phyloP scores from a whole-genome alignment of 2,797 vertebrate genomes.

The Chrysocyon brachyurus region DNA sequence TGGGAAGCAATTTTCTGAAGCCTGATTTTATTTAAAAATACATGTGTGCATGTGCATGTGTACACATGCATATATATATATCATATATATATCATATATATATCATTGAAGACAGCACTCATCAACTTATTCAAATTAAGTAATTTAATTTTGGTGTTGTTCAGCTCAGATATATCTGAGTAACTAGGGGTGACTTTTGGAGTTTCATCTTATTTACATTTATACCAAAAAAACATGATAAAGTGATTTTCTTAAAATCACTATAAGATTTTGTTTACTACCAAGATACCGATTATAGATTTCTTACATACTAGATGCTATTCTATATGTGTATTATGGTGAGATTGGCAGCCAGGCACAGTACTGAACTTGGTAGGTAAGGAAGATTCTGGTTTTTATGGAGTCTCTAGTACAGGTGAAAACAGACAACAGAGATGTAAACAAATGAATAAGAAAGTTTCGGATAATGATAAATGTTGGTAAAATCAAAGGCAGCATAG shows the following conservation, averaged over 20 bases:
- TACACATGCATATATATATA: background rate
- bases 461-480: background rate
- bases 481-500: background rate
- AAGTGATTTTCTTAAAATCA: background rate
- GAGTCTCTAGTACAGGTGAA: background rate
- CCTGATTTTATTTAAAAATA: background rate
- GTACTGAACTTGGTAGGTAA: background rate
- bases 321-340: background rate
- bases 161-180: background rate
- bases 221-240: background rate
- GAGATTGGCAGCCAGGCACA: background rate
- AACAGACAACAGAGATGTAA: background rate
- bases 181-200: background rate
- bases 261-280: background rate
- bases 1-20: conserved; percentile 12
- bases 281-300: background rate
- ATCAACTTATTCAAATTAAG: background rate
- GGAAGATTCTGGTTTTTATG: background rate
- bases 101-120: background rate
- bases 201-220: background rate
- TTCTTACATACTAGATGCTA: background rate
- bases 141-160: background rate
- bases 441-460: background rate
- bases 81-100: too few species aligned
- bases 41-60: too few species aligned